Evolutionary conservation across 2,888 invertebrate species (phyloP).

Genomic region (Cataglyphis rosenhaueri): DNA sequence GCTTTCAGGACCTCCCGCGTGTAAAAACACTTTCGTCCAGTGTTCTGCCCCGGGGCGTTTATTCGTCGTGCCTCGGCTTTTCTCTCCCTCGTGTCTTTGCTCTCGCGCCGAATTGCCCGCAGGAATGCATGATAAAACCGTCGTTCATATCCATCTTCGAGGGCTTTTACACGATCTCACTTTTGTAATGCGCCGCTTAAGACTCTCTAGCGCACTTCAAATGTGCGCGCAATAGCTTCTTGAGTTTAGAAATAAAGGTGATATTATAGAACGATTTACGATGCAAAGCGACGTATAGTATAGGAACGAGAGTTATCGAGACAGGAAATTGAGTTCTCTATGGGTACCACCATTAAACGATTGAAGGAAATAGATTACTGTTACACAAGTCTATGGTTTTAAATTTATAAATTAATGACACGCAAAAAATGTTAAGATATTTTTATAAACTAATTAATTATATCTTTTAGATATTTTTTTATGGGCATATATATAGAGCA

Average conservation of each 20-base stretch:
- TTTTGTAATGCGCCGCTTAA: constrained; percentile 54
- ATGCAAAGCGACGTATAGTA: neutral
- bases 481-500: neutral
- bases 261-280: constrained; percentile 26
- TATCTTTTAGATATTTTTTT: neutral
- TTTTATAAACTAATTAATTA: constrained; percentile 1
- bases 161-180: constrained; percentile 55
- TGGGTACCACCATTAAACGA: neutral
- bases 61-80: constrained; percentile 54
- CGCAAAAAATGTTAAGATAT: neutral
- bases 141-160: constrained; percentile 57
- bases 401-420: neutral
- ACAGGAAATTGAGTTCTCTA: neutral
- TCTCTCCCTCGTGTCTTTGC: constrained; percentile 30
- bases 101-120: constrained; percentile 49
- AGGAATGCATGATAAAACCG: constrained; percentile 65
- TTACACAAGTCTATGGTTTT: neutral
- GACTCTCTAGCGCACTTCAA: constrained; percentile 6
- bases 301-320: constrained; percentile 5
- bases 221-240: neutral
- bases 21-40: constrained; percentile 74
- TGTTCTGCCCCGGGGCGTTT: constrained; percentile 64
- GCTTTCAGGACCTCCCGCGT: constrained; percentile 72
- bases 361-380: neutral
- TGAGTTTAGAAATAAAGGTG: constrained; percentile 11